A percentile compares a stretch with the other conserved stretches of the same genome.
phyloP scores from a whole-genome alignment of 2,888 invertebrate species.

The Nebria brevicollis region DNA sequence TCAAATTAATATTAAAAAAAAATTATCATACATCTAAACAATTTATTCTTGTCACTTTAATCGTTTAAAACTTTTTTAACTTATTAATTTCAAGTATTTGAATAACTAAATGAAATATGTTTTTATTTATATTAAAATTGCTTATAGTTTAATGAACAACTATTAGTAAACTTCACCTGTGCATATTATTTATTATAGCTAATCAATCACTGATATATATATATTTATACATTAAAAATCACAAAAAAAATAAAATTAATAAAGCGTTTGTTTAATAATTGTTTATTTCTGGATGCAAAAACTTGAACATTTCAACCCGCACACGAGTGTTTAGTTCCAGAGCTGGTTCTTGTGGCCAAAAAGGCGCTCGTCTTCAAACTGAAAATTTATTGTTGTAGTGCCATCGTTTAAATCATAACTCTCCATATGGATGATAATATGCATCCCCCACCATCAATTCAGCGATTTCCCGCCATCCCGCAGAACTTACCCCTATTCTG shows the following conservation, averaged over 20 bases:
- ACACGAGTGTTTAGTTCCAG: background rate
- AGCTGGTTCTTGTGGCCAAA: constrained; percentile 16
- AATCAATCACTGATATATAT: background rate
- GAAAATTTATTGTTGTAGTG: constrained; percentile 45
- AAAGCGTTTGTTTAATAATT: background rate
- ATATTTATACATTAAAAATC: background rate
- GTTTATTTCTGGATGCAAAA: background rate
- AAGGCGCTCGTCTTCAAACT: constrained; percentile 39
- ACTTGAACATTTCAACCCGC: no score
- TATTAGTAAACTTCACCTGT: background rate
- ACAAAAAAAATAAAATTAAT: background rate
- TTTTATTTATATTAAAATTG: no score
- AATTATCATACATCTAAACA: background rate
- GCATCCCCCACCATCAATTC: constrained; percentile 26
- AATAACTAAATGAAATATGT: background rate
- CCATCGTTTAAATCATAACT: constrained; percentile 46
- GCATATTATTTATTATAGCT: background rate
- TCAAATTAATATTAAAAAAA: background rate
- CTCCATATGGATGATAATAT: constrained; percentile 21
- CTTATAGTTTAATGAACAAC: background rate
- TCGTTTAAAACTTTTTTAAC: background rate
- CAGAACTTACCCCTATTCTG: constrained; percentile 9
- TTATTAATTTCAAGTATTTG: no score
- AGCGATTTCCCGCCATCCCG: background rate
- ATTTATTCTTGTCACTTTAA: background rate